These are phyloP conservation scores for Rhinoraja longicauda DNA, from an alignment of 2,797 vertebrate genomes.

Conservation along the genomic window DNA sequence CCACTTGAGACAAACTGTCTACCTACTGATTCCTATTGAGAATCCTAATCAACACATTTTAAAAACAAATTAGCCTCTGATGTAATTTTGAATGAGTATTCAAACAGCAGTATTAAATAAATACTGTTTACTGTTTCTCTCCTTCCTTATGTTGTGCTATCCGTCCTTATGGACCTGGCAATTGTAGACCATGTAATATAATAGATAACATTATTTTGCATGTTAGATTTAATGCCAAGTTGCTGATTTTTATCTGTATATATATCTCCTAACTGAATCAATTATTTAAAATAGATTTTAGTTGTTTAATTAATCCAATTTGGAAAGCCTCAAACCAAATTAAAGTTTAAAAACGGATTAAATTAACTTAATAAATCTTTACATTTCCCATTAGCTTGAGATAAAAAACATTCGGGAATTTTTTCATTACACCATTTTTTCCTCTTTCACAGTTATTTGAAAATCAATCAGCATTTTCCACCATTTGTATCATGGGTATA, in stretches of 20 bases:
- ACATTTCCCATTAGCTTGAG: slow-evolving; percentile 3
- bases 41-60: background rate
- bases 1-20: background rate
- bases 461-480: background rate
- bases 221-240: background rate
- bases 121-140: background rate
- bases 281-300: slow-evolving; percentile 33
- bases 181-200: background rate
- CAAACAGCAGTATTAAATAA: background rate
- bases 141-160: background rate
- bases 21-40: background rate
- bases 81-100: background rate
- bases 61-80: background rate
- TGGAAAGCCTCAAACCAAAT: slow-evolving; percentile 37
- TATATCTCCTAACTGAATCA: background rate
- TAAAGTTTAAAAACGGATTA: slow-evolving; percentile 25
- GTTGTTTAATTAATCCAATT: slow-evolving; percentile 35
- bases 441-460: background rate
- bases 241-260: background rate
- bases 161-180: background rate
- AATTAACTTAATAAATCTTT: slow-evolving; percentile 36
- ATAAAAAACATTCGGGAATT: background rate
- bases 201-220: background rate
- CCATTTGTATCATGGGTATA: background rate
- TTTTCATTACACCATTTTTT: background rate